Evolutionary conservation across 2,888 invertebrate genomes (phyloP), one percentile per base, ranked within the genome.

Genomic region (Dasysyrphus tricinctus): DNA sequence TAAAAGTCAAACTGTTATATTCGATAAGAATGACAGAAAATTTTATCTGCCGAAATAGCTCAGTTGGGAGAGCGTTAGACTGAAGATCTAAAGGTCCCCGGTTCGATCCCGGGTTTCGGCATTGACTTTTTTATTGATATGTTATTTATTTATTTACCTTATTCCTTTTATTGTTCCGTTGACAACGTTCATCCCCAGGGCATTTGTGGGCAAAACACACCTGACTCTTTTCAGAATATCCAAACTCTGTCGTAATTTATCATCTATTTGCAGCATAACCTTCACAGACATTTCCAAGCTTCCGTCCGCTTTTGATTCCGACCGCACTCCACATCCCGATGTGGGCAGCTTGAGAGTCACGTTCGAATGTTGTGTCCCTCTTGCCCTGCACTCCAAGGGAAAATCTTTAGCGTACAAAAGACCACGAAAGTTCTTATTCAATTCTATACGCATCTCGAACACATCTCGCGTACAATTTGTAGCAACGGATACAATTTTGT

Each of bases 401-500:
- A 96, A 96, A 89, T 96, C 96, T 92, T 95, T 96, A 85, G 96
- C 95, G 90, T 96, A 96, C 42, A 96, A 92, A 8, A 96, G 91
- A 8, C 96, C 96, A 89, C 95, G 95, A 92, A 96, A 96, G 0
- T 88, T 89, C 16, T 90, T 90, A 79, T 89, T 92, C 93, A 96
- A 93, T 63, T 93, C 93, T 14, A 96, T 90, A 74, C 94, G 93
- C 81, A 96, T 94, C 80, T 95, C 94, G 89, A 96, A 93, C 74
- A 94, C 92, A 74, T 94, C 93, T 78, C 94, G 93, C 88, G 95
- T 95, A 91, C 96, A 96, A 57, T 93, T 93, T 70, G 95, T 94
- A 86, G 94, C 93, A 12, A 95, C 93, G 83, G 94, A 93, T 87
- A 93, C 90, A 88, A 96, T 94, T 89, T 93, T 93, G 90, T 95